These are phyloP conservation scores for Procambarus clarkii DNA, from an alignment of 1,140 invertebrate genomes.

Conservation along the genomic window DNA sequence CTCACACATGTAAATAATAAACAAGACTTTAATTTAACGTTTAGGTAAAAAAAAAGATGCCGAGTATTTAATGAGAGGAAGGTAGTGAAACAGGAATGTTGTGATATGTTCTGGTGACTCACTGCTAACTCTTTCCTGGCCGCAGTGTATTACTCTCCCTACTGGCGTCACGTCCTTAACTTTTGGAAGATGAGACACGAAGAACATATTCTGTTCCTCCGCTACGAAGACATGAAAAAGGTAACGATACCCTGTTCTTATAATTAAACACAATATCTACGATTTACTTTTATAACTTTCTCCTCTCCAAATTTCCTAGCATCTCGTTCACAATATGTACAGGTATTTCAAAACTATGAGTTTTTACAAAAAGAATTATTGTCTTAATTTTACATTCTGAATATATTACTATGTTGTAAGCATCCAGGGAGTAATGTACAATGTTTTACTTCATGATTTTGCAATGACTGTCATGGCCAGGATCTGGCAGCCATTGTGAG, in stretches of 20 bases:
- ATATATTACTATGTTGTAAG: not conserved
- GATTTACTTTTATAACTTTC: not conserved
- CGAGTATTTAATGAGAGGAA: no score
- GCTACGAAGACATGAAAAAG: constrained; percentile 44
- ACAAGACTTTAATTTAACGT: no score
- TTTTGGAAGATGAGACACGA: constrained; percentile 46
- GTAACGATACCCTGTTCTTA: not conserved
- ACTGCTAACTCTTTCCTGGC: no score
- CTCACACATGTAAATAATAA: no score
- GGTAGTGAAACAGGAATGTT: no score
- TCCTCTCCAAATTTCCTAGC: not conserved
- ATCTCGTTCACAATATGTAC: not conserved
- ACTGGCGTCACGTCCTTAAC: constrained; percentile 36
- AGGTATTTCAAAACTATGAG: not conserved
- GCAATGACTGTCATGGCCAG: not conserved
- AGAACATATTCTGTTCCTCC: constrained; percentile 41
- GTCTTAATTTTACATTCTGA: not conserved
- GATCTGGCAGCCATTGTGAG: constrained; percentile 65
- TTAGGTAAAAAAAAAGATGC: no score
- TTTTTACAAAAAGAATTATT: not conserved
- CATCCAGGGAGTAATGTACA: no score
- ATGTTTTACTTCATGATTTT: no score
- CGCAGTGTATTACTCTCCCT: constrained; percentile 28
- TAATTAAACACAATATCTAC: no score
- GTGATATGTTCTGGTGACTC: no score